phyloP scores from a whole-genome alignment of 2,888 invertebrate genomes.

The Cremastinae sp. region DNA sequence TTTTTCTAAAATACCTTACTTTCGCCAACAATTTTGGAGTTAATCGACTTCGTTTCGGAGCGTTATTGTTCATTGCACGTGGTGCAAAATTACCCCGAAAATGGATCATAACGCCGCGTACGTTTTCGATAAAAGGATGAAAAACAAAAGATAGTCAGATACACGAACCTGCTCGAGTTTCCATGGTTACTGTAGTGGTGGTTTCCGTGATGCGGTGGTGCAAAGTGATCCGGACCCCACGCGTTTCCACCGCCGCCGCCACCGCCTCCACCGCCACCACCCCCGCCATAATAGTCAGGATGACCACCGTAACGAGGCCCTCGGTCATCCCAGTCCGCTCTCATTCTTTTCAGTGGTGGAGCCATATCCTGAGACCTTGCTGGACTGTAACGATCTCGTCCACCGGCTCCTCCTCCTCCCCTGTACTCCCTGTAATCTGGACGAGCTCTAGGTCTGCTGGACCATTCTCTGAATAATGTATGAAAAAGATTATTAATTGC shows the following conservation, averaged over 20 bases:
- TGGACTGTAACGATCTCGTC: constrained; percentile 82
- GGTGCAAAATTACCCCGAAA: constrained; percentile 27
- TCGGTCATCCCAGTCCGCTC: constrained; percentile 86
- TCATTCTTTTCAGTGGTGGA: constrained; percentile 89
- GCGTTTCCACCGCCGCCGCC: constrained; percentile 71
- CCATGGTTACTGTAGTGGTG: constrained; percentile 84
- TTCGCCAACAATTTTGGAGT: constrained; percentile 75
- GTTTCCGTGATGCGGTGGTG: constrained; percentile 83
- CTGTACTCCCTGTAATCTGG: constrained; percentile 91
- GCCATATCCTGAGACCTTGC: constrained; percentile 90
- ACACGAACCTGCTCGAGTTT: constrained; percentile 75
- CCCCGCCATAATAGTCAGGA: constrained; percentile 72
- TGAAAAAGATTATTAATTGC: constrained; percentile 11
- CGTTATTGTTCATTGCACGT: constrained; percentile 17
- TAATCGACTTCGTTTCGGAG: constrained; percentile 72
- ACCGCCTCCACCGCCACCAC: constrained; percentile 59
- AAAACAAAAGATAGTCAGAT: constrained; percentile 40
- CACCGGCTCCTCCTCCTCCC: constrained; percentile 85
- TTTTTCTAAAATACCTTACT: constrained; percentile 68
- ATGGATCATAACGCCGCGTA: constrained; percentile 5
- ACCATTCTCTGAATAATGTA: constrained; percentile 76
- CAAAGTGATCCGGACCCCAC: constrained; percentile 75
- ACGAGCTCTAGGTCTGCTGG: constrained; percentile 85
- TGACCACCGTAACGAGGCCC: constrained; percentile 71
- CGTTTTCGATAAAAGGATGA: background rate